phyloP scores from a whole-genome alignment of 1,140 invertebrate species.

The Anagrus nilaparvatae region DNA sequence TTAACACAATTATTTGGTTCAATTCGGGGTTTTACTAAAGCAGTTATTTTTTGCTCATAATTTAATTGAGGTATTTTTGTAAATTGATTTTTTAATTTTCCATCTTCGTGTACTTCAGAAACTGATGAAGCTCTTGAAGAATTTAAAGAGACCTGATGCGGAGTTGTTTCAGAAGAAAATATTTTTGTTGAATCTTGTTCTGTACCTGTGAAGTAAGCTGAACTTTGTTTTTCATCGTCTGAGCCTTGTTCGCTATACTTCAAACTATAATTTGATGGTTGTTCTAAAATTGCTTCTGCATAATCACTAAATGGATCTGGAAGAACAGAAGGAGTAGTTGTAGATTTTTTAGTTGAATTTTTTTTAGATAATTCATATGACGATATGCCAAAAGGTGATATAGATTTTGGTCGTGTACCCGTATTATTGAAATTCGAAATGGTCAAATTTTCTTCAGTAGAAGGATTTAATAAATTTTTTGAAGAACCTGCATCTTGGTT shows the following conservation, averaged over 20 bases:
- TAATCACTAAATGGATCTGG: conserved; percentile 39
- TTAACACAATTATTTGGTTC: no score
- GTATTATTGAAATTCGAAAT: conserved; percentile 11
- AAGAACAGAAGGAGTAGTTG: conserved; percentile 16
- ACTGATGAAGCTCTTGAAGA: conserved; percentile 83
- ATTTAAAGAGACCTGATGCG: conserved; percentile 73
- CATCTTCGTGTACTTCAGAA: conserved; percentile 62
- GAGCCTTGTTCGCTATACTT: conserved; percentile 71
- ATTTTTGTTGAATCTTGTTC: conserved; percentile 77
- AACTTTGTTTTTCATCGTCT: conserved; percentile 38
- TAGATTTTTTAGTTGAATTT: conserved; percentile 18
- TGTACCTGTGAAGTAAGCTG: conserved; percentile 24
- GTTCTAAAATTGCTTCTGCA: conserved; percentile 77
- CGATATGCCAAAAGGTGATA: not conserved
- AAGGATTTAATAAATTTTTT: conserved; percentile 28
- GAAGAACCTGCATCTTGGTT: conserved; percentile 32
- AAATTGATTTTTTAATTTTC: conserved; percentile 3
- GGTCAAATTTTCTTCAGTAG: conserved; percentile 26
- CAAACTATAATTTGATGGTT: conserved; percentile 79
- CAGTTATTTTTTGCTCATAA: no score
- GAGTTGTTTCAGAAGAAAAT: conserved; percentile 88
- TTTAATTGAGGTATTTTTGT: conserved; percentile 8
- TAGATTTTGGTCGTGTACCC: not conserved
- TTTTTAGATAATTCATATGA: conserved; percentile 2
- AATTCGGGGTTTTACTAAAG: no score